These are phyloP conservation scores for Drosophila biarmipes DNA, from an alignment of 1,140 invertebrate genomes.

Conservation along the genomic window DNA sequence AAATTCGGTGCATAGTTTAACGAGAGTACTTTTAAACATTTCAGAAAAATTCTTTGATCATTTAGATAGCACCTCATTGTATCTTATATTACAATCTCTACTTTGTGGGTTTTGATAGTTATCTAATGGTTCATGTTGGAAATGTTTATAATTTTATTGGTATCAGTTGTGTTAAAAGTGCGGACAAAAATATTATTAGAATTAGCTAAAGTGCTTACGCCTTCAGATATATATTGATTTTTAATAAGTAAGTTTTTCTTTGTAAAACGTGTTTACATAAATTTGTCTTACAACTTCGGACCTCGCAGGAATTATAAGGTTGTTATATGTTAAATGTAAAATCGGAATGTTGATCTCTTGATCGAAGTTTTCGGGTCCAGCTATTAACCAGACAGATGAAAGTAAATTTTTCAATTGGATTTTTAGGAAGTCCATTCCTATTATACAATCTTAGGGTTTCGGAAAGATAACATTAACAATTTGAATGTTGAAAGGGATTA, in stretches of 20 bases:
- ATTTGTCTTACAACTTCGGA: background rate
- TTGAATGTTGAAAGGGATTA: too few relatives aligned
- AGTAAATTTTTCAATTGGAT: background rate
- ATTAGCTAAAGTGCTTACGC: background rate
- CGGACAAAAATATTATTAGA: too few relatives aligned
- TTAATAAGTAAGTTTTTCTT: conserved; percentile 1
- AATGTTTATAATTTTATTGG: too few relatives aligned
- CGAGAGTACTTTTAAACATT: background rate
- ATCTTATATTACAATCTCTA: background rate
- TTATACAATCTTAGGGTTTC: too few relatives aligned
- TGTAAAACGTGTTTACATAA: background rate
- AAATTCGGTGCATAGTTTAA: too few relatives aligned
- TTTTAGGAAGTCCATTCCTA: background rate
- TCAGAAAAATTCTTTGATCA: background rate
- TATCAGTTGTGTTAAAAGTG: too few relatives aligned
- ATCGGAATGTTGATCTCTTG: background rate
- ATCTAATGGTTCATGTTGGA: background rate
- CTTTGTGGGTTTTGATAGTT: background rate
- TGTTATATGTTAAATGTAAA: too few relatives aligned
- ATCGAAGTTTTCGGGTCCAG: background rate
- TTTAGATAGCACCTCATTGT: background rate
- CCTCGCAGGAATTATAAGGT: background rate
- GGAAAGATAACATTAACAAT: too few relatives aligned
- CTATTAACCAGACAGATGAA: background rate
- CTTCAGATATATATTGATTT: background rate